A percentile compares a stretch with the other conserved stretches of the same genome.
Evolutionary conservation across 2,113 vertebrate species (phyloP).

Genomic region (Otus sunia): DNA sequence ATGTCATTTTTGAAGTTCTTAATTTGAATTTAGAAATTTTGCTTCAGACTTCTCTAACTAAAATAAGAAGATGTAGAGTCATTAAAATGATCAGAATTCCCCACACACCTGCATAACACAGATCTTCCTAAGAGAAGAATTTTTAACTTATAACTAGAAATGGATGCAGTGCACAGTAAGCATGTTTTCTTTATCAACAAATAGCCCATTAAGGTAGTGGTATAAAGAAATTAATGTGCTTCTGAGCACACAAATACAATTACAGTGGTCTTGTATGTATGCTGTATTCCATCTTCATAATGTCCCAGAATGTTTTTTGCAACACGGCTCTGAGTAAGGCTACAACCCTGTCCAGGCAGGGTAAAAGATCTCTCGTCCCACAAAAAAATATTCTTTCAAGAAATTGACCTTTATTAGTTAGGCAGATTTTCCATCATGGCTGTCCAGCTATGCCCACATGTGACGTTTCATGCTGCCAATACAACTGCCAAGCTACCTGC

Average conservation of each 20-base stretch:
- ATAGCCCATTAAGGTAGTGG: not conserved
- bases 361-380: fast-evolving
- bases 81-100: not conserved
- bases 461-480: not conserved
- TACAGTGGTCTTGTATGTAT: not conserved
- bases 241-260: not conserved
- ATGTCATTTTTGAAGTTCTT: not conserved
- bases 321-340: not conserved
- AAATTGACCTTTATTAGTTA: not conserved
- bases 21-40: not conserved
- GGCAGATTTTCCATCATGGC: not conserved
- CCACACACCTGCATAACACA: not conserved
- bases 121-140: not conserved
- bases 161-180: not conserved
- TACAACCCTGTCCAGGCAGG: not conserved
- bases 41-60: not conserved
- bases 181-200: not conserved
- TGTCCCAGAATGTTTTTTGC: not conserved
- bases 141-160: not conserved
- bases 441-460: not conserved
- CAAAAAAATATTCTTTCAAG: not conserved
- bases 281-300: not conserved
- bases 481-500: not conserved
- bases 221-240: not conserved
- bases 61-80: not conserved